Evolutionary conservation across 2,888 invertebrate genomes (phyloP).

Genomic region (Cheilosia vernalis): DNA sequence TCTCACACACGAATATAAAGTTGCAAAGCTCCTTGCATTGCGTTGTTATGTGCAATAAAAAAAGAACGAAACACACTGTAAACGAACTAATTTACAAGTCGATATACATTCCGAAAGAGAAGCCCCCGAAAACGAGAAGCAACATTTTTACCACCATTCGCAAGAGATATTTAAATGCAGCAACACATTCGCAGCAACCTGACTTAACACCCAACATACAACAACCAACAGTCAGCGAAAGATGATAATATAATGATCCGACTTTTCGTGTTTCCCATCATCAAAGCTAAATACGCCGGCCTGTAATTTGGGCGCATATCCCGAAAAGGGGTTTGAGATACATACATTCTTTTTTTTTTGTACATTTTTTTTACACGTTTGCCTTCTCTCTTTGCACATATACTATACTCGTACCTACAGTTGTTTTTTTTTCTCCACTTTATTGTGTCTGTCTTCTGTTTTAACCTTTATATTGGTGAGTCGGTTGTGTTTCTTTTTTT

Average conservation of each 20-base stretch:
- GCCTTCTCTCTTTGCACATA: slow-evolving; percentile 24
- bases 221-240: slow-evolving; percentile 71
- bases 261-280: slow-evolving; percentile 83
- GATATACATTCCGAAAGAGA: slow-evolving; percentile 58
- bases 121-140: slow-evolving; percentile 37
- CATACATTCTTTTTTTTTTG: slow-evolving; percentile 38
- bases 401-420: too few relatives aligned
- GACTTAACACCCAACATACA: slow-evolving; percentile 65
- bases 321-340: slow-evolving; percentile 79
- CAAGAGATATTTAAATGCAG: slow-evolving; percentile 63
- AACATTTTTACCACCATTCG: slow-evolving; percentile 24
- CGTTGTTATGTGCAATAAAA: slow-evolving; percentile 61
- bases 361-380: slow-evolving; percentile 15
- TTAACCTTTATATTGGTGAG: slow-evolving; percentile 63
- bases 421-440: slow-evolving; percentile 61
- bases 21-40: slow-evolving; percentile 49
- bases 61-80: slow-evolving; percentile 54
- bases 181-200: slow-evolving; percentile 66
- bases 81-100: slow-evolving; percentile 70
- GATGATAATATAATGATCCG: slow-evolving; percentile 77
- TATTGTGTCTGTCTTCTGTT: slow-evolving; percentile 71
- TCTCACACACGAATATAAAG: slow-evolving; percentile 1
- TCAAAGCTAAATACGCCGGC: slow-evolving; percentile 84
- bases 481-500: slow-evolving; percentile 36
- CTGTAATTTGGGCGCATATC: slow-evolving; percentile 83